These are phyloP conservation scores for Drosophila birchii DNA, from an alignment of 2,888 invertebrate genomes.

Conservation along the genomic window DNA sequence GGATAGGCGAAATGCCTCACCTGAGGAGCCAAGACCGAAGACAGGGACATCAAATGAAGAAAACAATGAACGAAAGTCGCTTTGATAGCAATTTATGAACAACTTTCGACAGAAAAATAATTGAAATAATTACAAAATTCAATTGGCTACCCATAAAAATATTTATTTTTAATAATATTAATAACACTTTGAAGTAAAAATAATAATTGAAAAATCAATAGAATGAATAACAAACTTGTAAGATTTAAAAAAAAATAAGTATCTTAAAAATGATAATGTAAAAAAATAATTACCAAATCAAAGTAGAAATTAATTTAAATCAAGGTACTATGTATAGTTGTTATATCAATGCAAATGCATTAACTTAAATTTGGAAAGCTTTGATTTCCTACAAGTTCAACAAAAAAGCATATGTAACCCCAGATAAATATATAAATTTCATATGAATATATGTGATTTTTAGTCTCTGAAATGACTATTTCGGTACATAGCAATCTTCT, in stretches of 20 bases:
- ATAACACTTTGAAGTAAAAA: background rate
- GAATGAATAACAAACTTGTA: background rate
- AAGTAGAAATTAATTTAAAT: too few species aligned
- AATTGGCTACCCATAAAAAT: background rate
- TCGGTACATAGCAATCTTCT: background rate
- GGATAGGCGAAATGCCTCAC: slow-evolving; percentile 1
- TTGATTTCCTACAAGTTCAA: background rate
- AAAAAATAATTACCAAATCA: background rate
- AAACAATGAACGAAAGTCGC: slow-evolving; percentile 18
- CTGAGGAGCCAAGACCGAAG: background rate
- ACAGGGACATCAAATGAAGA: slow-evolving; percentile 12
- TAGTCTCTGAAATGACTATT: background rate
- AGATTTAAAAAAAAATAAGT: too few species aligned
- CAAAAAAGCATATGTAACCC: background rate
- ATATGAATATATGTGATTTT: background rate
- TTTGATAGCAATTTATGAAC: slow-evolving; percentile 1
- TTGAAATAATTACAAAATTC: background rate
- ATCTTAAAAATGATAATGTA: background rate
- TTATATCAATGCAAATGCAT: background rate
- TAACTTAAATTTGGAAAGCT: background rate
- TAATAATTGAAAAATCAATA: background rate
- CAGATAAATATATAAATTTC: background rate
- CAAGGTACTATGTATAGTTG: too few species aligned
- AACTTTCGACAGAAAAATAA: background rate
- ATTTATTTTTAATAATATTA: background rate